Percentiles rank a stretch among this genome's conserved stretches.
Conservation (phyloP, 2,113 vertebrate genomes). For the Clarias magur region DNA sequence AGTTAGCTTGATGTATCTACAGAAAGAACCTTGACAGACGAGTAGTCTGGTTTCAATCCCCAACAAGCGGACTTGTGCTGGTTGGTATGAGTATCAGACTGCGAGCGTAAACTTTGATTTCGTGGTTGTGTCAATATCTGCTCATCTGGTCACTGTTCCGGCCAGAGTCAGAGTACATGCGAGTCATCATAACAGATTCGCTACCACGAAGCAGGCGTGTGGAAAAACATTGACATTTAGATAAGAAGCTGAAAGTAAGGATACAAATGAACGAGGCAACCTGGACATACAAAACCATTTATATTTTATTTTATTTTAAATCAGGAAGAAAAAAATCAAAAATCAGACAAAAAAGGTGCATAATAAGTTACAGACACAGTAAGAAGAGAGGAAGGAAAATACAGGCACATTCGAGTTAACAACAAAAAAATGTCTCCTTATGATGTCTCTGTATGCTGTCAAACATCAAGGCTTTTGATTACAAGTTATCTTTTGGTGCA, state of each 20-base stretch:
- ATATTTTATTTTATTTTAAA: slow-evolving; percentile 24
- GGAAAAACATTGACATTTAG: background rate
- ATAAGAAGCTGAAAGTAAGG: background rate
- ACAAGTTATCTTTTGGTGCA: background rate
- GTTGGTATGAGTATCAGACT: background rate
- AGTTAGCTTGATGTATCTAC: background rate
- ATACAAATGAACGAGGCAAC: background rate
- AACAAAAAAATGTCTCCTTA: background rate
- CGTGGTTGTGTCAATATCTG: background rate
- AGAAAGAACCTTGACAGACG: too few species aligned
- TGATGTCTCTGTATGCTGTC: background rate
- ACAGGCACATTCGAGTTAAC: background rate
- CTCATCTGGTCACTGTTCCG: background rate
- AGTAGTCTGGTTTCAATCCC: background rate
- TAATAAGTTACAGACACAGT: background rate
- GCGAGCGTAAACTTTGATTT: background rate
- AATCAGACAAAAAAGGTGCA: background rate
- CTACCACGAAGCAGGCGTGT: background rate
- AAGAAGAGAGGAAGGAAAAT: background rate
- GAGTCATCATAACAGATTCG: background rate
- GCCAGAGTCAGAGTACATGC: background rate
- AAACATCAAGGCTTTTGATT: background rate
- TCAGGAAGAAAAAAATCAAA: background rate
- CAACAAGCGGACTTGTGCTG: background rate
- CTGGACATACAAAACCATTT: background rate